phyloP scores from a whole-genome alignment of 2,888 invertebrate species.

The Cryptus viduatorius region DNA sequence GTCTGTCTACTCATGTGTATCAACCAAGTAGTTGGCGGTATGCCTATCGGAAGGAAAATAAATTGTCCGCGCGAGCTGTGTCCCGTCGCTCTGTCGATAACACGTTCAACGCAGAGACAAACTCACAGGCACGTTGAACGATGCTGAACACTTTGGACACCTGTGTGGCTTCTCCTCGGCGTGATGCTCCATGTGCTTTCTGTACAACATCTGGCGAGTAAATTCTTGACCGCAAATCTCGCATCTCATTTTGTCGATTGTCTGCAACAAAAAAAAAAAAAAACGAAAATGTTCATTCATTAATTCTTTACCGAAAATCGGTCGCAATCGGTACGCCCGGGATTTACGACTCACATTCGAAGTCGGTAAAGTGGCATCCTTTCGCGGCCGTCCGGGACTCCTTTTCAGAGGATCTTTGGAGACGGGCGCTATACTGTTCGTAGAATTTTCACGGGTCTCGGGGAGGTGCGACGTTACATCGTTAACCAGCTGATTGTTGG shows the following conservation, averaged over 20 bases:
- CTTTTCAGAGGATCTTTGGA: conserved; percentile 57
- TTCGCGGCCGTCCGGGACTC: conserved; percentile 77
- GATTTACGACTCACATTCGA: conserved; percentile 57
- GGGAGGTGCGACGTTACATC: neutral
- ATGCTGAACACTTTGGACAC: conserved; percentile 86
- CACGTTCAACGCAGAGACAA: conserved; percentile 17
- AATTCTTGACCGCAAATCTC: conserved; percentile 86
- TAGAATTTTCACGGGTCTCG: conserved; percentile 9
- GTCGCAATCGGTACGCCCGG: neutral
- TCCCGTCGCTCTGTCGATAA: neutral
- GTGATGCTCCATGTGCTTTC: conserved; percentile 86
- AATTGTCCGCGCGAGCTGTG: neutral
- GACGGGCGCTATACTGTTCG: neutral
- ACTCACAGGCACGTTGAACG: conserved; percentile 86
- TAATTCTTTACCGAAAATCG: neutral
- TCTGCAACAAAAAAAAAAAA: conserved; percentile 58
- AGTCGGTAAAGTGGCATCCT: conserved; percentile 65
- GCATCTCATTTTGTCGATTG: conserved; percentile 81
- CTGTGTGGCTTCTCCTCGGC: conserved; percentile 87
- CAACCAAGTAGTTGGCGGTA: conserved; percentile 17
- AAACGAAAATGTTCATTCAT: too few species aligned
- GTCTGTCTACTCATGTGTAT: conserved; percentile 70
- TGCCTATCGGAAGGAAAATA: neutral
- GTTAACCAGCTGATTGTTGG: neutral
- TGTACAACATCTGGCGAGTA: conserved; percentile 85